phyloP scores from a whole-genome alignment of 2,797 vertebrate genomes.

The Melanotaenia parkinsoni region DNA sequence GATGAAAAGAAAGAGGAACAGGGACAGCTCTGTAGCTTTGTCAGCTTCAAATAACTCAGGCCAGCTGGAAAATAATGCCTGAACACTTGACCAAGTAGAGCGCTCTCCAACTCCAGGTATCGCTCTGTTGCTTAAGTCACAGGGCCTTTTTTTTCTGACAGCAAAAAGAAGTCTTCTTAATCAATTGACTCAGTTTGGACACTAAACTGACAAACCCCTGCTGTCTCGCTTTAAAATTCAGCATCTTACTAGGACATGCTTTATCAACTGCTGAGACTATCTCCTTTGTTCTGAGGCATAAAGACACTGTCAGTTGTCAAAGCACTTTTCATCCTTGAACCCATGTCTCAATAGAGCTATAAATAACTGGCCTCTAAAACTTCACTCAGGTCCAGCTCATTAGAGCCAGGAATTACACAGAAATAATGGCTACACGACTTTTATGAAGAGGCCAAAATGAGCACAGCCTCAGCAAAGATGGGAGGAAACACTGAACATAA shows the following conservation, averaged over 20 bases:
- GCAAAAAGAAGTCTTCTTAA: constrained; percentile 42
- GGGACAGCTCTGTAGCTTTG: constrained; percentile 48
- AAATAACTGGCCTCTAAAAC: constrained; percentile 68
- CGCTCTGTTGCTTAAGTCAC: constrained; percentile 36
- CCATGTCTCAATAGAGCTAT: constrained; percentile 62
- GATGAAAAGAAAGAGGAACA: constrained; percentile 45
- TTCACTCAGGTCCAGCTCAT: constrained; percentile 66
- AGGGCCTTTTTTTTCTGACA: constrained; percentile 47
- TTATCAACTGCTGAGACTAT: constrained; percentile 66
- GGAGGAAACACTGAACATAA: constrained; percentile 16
- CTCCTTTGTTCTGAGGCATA: constrained; percentile 58
- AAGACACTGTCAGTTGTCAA: constrained; percentile 55
- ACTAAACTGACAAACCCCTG: constrained; percentile 25
- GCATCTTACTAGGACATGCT: constrained; percentile 41
- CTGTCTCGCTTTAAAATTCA: constrained; percentile 45
- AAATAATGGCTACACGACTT: constrained; percentile 59
- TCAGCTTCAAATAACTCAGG: constrained; percentile 59
- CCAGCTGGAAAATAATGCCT: constrained; percentile 43
- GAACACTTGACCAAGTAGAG: constrained; percentile 52
- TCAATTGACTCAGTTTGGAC: constrained; percentile 54
- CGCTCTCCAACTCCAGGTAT: constrained; percentile 41
- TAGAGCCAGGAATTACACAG: constrained; percentile 60
- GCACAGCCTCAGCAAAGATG: constrained; percentile 27
- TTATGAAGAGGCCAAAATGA: constrained; percentile 37
- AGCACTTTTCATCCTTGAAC: constrained; percentile 65